These are phyloP conservation scores for Pterois miles DNA, from an alignment of 2,797 vertebrate species.

Conservation along the genomic window DNA sequence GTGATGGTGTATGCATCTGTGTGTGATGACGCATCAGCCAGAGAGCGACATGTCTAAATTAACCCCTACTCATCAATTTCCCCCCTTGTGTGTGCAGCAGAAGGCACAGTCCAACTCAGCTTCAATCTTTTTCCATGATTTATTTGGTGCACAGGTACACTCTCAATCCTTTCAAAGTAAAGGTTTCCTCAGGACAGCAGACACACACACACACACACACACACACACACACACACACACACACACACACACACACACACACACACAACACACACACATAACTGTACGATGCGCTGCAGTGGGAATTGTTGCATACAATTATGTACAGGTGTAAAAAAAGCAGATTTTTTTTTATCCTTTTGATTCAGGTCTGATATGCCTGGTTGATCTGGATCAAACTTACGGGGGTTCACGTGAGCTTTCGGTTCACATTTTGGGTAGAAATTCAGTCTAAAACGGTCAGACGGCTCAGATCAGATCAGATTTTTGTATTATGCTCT, in stretches of 20 bases:
- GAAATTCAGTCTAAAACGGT: slow-evolving; percentile 11
- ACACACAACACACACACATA: not conserved
- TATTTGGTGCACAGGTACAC: slow-evolving; percentile 7
- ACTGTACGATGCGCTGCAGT: not conserved
- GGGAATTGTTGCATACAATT: not conserved
- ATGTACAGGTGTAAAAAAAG: slow-evolving; percentile 2
- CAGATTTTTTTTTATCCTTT: not conserved
- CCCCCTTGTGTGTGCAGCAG: not conserved
- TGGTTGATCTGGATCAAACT: not conserved
- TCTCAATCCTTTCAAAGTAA: slow-evolving; percentile 12
- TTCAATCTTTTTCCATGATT: slow-evolving; percentile 15
- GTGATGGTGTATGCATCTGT: not conserved
- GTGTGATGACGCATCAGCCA: slow-evolving; percentile 5
- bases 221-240: too few species aligned
- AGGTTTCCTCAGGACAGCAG: slow-evolving; percentile 18
- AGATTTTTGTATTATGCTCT: not conserved
- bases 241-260: too few species aligned
- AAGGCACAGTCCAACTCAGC: not conserved
- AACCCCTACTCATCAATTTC: slow-evolving; percentile 18
- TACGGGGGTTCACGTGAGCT: slow-evolving; percentile 1
- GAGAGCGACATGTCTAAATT: slow-evolving; percentile 44
- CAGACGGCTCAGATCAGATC: not conserved
- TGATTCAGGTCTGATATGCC: slow-evolving; percentile 1
- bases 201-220: not conserved
- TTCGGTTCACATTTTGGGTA: not conserved